These are phyloP conservation scores for Muraenolepis orangiensis DNA, from an alignment of 2,797 vertebrate genomes.

Conservation along the genomic window DNA sequence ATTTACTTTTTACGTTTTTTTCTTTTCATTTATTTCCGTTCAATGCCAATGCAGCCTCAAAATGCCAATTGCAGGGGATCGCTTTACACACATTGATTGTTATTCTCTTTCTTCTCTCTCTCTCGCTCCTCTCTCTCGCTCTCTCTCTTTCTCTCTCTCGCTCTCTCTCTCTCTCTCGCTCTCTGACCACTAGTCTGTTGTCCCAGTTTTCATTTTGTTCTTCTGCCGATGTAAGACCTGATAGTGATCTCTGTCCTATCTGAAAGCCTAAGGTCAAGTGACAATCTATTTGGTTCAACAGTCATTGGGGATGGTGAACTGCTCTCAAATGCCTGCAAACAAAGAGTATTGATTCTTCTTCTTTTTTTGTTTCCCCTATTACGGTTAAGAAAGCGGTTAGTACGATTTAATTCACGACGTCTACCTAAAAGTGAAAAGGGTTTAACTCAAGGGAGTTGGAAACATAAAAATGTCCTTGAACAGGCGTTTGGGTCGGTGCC, in stretches of 20 bases:
- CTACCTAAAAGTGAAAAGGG: neutral
- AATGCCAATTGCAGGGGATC: neutral
- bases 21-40: constrained; percentile 1
- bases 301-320: constrained; percentile 9
- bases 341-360: constrained; percentile 9
- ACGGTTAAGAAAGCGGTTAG: constrained; percentile 15
- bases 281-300: constrained; percentile 3
- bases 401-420: neutral
- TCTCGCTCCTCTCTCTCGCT: neutral
- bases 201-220: neutral
- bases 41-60: neutral
- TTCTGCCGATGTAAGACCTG: neutral
- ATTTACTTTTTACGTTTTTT: constrained; percentile 16
- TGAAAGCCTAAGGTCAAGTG: constrained; percentile 9
- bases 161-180: neutral
- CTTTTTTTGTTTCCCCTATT: neutral
- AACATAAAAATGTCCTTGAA: too few species aligned
- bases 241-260: neutral
- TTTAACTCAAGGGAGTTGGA: too few species aligned
- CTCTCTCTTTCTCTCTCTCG: neutral
- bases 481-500: too few species aligned
- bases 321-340: constrained; percentile 18
- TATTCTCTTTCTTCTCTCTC: neutral
- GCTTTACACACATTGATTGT: neutral
- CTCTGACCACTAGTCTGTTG: neutral